Percentiles rank a stretch among this genome's conserved stretches.
These are phyloP conservation scores for Lophochroa leadbeateri DNA, from an alignment of 2,113 vertebrate genomes.

Conservation along the genomic window DNA sequence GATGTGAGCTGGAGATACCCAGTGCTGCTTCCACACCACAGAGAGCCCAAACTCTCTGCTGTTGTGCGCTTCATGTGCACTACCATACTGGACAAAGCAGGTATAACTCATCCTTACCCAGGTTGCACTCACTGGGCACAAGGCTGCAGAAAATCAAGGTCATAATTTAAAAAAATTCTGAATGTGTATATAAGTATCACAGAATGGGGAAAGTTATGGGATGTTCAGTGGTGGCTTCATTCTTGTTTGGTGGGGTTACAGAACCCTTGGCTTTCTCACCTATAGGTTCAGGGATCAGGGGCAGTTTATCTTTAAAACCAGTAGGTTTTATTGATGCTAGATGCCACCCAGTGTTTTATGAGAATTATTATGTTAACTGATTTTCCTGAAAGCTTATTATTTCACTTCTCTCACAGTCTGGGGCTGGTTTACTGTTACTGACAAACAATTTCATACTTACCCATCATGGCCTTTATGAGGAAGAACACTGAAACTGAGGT, in stretches of 20 bases:
- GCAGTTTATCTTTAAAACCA: background rate
- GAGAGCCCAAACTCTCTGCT: background rate
- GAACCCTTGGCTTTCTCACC: background rate
- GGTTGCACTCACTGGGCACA: background rate
- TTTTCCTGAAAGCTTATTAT: constrained; percentile 4
- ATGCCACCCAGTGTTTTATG: background rate
- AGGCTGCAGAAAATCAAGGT: background rate
- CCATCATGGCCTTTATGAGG: background rate
- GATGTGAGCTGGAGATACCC: background rate
- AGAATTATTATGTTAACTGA: background rate
- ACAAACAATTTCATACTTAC: constrained; percentile 15
- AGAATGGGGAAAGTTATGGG: background rate
- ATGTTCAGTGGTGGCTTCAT: background rate
- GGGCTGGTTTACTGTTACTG: background rate
- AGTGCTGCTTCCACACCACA: background rate
- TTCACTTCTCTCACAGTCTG: background rate
- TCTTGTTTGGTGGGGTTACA: background rate
- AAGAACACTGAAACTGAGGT: background rate
- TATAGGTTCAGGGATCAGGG: background rate
- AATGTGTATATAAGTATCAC: background rate
- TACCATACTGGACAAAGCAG: background rate
- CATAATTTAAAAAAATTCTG: background rate
- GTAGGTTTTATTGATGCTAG: background rate
- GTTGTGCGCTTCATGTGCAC: background rate
- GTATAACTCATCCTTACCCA: background rate